A percentile compares a stretch with the other conserved stretches of the same genome.
Evolutionary conservation across 1,140 invertebrate species (phyloP).

Genomic region (Lamellibrachia luymesi): DNA sequence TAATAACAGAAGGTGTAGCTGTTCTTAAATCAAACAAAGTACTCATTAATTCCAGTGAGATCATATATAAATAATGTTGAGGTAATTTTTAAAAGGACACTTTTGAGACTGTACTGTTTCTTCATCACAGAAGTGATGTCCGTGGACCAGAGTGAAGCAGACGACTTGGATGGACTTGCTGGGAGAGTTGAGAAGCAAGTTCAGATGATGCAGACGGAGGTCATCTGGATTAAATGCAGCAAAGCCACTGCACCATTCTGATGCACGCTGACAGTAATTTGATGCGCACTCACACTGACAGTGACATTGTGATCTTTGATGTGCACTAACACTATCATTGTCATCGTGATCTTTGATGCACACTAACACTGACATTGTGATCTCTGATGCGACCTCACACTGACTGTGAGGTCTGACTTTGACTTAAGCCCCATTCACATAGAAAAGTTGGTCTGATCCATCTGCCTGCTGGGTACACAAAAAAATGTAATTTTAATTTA

Average conservation of each 20-base stretch:
- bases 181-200: background rate
- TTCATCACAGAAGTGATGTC: background rate
- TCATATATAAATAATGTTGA: no score
- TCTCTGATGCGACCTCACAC: background rate
- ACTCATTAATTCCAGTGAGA: no score
- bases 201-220: background rate
- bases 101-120: no score
- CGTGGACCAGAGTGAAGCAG: background rate
- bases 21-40: no score
- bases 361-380: no score
- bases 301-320: no score
- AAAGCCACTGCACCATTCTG: background rate
- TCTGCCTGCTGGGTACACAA: background rate
- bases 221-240: background rate
- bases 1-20: no score
- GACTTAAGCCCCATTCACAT: background rate
- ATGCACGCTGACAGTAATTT: background rate
- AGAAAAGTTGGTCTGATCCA: background rate
- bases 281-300: background rate
- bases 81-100: no score
- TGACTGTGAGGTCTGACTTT: background rate
- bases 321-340: no score
- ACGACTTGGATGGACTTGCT: background rate
- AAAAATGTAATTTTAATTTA: background rate
- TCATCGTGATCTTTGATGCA: background rate